phyloP scores from a whole-genome alignment of 2,113 vertebrate genomes.

The Mohoua ochrocephala region DNA sequence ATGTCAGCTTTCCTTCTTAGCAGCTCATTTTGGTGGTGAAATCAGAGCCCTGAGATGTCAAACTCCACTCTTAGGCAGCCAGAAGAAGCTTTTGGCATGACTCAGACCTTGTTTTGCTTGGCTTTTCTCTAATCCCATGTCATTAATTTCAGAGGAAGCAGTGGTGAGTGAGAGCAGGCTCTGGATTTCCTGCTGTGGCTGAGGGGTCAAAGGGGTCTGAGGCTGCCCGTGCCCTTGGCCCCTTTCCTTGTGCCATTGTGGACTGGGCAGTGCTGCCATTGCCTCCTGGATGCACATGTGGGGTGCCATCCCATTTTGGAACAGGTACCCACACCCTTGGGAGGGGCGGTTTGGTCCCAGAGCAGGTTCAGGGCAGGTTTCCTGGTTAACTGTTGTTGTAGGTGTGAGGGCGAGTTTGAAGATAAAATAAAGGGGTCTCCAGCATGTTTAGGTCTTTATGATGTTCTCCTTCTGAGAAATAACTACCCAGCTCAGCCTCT shows the following conservation, averaged over 20 bases:
- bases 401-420: not conserved
- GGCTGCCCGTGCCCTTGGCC: not conserved
- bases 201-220: not conserved
- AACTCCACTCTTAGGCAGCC: not conserved
- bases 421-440: not conserved
- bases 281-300: not conserved
- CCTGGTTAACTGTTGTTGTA: not conserved
- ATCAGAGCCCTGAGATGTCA: not conserved
- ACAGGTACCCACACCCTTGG: not conserved
- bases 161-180: not conserved
- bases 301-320: not conserved
- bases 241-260: fast-evolving
- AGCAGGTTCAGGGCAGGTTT: not conserved
- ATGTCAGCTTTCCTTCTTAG: not conserved
- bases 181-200: not conserved
- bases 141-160: not conserved
- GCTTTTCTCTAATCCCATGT: not conserved
- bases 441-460: not conserved
- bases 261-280: not conserved
- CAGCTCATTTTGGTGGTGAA: not conserved
- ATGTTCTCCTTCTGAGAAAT: not conserved
- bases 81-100: not conserved
- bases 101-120: constrained; percentile 26
- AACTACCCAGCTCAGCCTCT: not conserved
- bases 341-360: not conserved